These are phyloP conservation scores for Capitulum mitella DNA, from an alignment of 2,888 invertebrate species.

Conservation along the genomic window DNA sequence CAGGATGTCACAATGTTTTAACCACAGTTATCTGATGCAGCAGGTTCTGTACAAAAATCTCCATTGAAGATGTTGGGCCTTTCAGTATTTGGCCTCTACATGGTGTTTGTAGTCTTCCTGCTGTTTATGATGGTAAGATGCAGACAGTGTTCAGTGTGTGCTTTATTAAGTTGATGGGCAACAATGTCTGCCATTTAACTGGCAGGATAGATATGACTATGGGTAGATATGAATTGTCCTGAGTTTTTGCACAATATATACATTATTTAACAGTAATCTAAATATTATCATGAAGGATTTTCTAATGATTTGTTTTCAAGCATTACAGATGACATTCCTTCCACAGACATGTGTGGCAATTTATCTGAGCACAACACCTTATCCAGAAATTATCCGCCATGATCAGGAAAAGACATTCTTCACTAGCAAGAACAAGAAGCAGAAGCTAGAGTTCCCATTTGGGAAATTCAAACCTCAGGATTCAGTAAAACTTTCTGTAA, in stretches of 20 bases:
- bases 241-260: background rate
- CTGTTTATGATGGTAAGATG: conserved; percentile 3
- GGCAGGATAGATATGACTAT: background rate
- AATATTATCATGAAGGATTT: background rate
- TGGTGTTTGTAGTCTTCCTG: conserved; percentile 6
- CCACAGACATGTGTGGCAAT: conserved; percentile 29
- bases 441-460: conserved; percentile 30
- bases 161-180: background rate
- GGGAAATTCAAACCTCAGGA: conserved; percentile 29
- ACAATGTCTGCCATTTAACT: background rate
- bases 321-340: background rate
- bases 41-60: too few relatives aligned
- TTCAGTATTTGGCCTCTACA: background rate
- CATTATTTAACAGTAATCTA: background rate
- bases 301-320: background rate
- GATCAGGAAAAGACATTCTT: conserved; percentile 29
- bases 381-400: conserved; percentile 28
- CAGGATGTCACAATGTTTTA: too few relatives aligned
- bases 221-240: background rate
- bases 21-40: too few relatives aligned
- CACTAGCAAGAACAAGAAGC: conserved; percentile 24
- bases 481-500: conserved; percentile 67
- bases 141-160: background rate
- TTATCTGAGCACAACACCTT: conserved; percentile 30
- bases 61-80: background rate